Percentiles rank a stretch among this genome's conserved stretches.
phyloP scores from a whole-genome alignment of 2,797 vertebrate species.

The Dermochelys coriacea region DNA sequence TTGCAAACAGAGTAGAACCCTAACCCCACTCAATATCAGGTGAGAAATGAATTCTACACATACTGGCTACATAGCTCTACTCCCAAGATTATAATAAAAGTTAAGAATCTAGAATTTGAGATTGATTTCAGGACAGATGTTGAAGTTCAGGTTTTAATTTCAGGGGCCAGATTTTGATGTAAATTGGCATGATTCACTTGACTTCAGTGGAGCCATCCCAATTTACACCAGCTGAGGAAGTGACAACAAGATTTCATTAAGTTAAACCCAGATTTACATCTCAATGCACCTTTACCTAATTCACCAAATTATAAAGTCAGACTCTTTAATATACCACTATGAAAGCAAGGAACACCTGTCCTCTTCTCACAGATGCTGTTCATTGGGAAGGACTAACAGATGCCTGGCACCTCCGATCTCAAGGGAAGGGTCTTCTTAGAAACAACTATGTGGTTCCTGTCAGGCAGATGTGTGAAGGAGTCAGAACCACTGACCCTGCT shows the following conservation, averaged over 20 bases:
- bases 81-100: neutral
- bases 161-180: neutral
- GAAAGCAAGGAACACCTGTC: neutral
- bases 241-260: rapidly evolving
- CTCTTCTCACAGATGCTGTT: neutral
- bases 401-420: neutral
- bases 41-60: neutral
- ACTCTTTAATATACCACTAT: neutral
- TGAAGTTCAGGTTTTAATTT: neutral
- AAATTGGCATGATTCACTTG: neutral
- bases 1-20: neutral
- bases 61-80: neutral
- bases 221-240: neutral
- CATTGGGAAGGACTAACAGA: neutral
- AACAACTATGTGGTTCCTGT: neutral
- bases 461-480: neutral
- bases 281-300: neutral
- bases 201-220: neutral
- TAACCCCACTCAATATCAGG: rapidly evolving
- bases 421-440: neutral
- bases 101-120: neutral
- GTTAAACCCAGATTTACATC: neutral
- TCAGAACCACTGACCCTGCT: neutral
- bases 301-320: neutral
- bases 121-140: neutral